A percentile compares a stretch with the other conserved stretches of the same genome.
Evolutionary conservation across 2,888 invertebrate genomes (phyloP).

Genomic region (Acrocyrtus sp.): DNA sequence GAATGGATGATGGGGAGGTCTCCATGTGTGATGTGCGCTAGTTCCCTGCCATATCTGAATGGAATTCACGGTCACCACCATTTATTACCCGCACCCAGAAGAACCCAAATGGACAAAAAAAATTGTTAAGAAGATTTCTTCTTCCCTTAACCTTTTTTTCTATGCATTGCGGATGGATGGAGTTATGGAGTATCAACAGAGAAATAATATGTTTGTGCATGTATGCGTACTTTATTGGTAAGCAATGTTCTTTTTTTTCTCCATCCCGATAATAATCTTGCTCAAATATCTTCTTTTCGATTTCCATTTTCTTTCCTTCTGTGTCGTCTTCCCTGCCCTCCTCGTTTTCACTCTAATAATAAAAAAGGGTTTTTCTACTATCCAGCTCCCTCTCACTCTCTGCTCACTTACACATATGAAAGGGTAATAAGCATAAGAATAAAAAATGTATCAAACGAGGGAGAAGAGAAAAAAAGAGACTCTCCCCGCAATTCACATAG

Average conservation of each 20-base stretch:
- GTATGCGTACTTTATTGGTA: constrained; percentile 21
- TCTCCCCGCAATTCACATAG: too few relatives aligned
- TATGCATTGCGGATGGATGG: too few relatives aligned
- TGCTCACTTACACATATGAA: too few relatives aligned
- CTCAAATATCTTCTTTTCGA: constrained; percentile 40
- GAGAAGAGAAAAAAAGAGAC: too few relatives aligned
- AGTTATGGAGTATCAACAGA: too few relatives aligned
- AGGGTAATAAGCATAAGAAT: constrained; percentile 35
- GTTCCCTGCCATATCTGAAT: neutral
- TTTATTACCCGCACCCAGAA: too few relatives aligned
- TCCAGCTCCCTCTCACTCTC: too few relatives aligned
- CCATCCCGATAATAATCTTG: constrained; percentile 27
- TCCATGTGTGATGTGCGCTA: neutral
- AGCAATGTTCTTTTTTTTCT: constrained; percentile 32
- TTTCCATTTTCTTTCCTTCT: constrained; percentile 14
- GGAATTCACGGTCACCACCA: constrained; percentile 40
- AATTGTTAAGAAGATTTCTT: too few relatives aligned
- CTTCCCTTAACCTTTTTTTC: too few relatives aligned
- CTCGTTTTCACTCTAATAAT: constrained; percentile 6
- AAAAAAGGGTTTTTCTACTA: constrained; percentile 15
- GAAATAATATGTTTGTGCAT: too few relatives aligned
- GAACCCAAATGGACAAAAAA: too few relatives aligned
- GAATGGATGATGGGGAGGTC: constrained; percentile 11
- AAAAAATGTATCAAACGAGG: too few relatives aligned
- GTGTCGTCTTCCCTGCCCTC: constrained; percentile 1